A percentile compares a stretch with the other conserved stretches of the same genome.
These are phyloP conservation scores for Noturus placidus DNA, from an alignment of 2,113 vertebrate genomes.

Conservation along the genomic window DNA sequence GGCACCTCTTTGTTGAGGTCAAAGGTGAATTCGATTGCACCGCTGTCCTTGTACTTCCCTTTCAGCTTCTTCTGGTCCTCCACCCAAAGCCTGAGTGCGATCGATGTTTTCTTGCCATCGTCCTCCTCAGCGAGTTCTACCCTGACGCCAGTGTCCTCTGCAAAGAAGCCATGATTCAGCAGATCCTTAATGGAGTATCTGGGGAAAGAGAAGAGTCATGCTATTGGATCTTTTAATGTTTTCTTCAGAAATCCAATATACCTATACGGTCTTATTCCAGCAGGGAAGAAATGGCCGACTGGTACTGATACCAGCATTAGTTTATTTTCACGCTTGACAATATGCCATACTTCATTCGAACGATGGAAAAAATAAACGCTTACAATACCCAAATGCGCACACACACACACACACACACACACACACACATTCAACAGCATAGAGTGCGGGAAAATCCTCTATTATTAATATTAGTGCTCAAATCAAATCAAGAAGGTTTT, in stretches of 20 bases:
- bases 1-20: constrained; percentile 90
- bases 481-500: not conserved
- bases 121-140: constrained; percentile 98
- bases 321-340: not conserved
- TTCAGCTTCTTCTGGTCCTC: constrained; percentile 98
- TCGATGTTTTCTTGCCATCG: constrained; percentile 88
- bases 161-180: constrained; percentile 96
- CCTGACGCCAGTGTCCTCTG: constrained; percentile 95
- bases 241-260: constrained; percentile 11
- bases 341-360: not conserved
- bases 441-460: not conserved
- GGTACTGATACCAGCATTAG: not conserved
- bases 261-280: not conserved
- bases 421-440: not conserved
- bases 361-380: too few relatives aligned
- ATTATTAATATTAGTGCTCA: not conserved
- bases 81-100: constrained; percentile 95
- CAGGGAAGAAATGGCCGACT: not conserved
- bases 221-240: constrained; percentile 7
- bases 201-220: constrained; percentile 48
- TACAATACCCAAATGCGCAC: not conserved
- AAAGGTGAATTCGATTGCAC: constrained; percentile 96
- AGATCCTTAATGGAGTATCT: constrained; percentile 98
- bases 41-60: constrained; percentile 97
- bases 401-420: not conserved